phyloP scores from a whole-genome alignment of 2,113 vertebrate genomes.

The Rhabdomys dilectus region DNA sequence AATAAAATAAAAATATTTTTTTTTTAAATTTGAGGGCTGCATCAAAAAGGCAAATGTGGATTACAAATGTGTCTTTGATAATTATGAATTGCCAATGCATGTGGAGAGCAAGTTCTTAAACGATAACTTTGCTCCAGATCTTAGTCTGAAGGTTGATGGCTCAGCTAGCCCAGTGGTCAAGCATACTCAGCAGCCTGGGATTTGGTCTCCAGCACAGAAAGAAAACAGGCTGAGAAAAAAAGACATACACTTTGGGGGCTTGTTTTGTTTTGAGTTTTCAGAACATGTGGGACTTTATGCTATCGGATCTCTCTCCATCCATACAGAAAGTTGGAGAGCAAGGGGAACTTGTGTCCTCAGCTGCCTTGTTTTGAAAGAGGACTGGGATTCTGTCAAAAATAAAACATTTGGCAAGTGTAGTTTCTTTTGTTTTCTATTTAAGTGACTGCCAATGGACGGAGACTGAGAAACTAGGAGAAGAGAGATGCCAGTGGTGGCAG shows the following conservation, averaged over 20 bases:
- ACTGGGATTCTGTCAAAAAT: not conserved
- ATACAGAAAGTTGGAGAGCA: no score
- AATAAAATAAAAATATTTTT: not conserved
- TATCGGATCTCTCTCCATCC: not conserved
- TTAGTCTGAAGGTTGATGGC: not conserved
- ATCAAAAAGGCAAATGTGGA: not conserved
- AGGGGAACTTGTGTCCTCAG: not conserved
- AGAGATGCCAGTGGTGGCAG: not conserved
- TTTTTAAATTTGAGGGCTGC: not conserved
- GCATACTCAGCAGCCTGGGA: not conserved
- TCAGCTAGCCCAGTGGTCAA: no score
- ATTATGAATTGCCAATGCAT: not conserved
- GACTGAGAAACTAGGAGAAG: not conserved
- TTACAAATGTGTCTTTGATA: not conserved
- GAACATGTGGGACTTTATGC: not conserved
- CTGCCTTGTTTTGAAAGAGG: not conserved
- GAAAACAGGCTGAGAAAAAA: not conserved
- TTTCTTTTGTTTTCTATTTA: not conserved
- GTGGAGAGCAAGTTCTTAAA: not conserved
- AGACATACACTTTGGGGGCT: not conserved
- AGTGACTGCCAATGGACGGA: not conserved
- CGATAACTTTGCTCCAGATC: not conserved
- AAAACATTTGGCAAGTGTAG: not conserved
- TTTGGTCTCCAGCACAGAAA: not conserved
- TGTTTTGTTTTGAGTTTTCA: not conserved